These are phyloP conservation scores for Pangasianodon gigas DNA, from an alignment of 2,113 vertebrate genomes.

Conservation along the genomic window DNA sequence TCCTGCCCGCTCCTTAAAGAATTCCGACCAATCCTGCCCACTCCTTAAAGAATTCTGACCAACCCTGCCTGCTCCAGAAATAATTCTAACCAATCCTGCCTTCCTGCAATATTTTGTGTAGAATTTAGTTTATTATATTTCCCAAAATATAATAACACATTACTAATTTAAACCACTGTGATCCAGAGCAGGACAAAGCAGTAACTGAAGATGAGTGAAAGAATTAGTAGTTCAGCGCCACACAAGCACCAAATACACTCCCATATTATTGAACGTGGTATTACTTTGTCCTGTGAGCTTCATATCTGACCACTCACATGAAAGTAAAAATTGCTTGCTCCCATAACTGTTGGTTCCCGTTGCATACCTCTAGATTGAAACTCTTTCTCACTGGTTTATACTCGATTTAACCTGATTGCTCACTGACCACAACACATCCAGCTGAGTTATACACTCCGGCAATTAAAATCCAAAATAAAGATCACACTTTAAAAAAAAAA, in stretches of 20 bases:
- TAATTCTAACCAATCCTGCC: no score
- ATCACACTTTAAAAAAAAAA: constrained; percentile 5
- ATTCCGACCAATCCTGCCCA: not conserved
- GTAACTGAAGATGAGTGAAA: not conserved
- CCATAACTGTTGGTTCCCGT: not conserved
- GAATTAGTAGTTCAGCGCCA: not conserved
- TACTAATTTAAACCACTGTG: not conserved
- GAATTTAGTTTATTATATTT: not conserved
- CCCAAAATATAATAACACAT: not conserved
- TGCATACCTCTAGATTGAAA: not conserved
- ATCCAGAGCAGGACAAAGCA: not conserved
- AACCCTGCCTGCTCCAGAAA: no score
- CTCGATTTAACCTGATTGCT: constrained; percentile 1
- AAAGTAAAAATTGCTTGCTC: not conserved
- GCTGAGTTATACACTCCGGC: constrained; percentile 27
- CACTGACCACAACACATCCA: constrained; percentile 45
- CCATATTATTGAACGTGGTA: not conserved
- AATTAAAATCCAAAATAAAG: constrained; percentile 38
- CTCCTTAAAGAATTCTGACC: not conserved
- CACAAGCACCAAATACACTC: not conserved
- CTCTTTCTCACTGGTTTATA: not conserved
- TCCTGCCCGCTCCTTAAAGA: not conserved
- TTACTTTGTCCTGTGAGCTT: not conserved
- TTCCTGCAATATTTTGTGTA: not conserved
- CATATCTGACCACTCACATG: not conserved